Conservation (phyloP, 1,140 invertebrate species). For the Bombus sylvicola region DNA sequence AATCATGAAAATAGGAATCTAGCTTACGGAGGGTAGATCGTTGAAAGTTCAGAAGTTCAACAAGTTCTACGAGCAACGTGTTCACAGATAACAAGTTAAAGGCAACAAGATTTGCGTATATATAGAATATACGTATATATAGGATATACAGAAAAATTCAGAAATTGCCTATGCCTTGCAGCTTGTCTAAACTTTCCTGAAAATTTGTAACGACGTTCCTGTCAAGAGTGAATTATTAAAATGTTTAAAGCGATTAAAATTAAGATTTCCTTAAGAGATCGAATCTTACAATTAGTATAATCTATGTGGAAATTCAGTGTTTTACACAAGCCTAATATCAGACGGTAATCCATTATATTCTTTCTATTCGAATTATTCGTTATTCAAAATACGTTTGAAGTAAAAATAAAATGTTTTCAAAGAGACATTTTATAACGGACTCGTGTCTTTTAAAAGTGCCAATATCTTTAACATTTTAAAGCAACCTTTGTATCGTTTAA, state of each 20-base stretch:
- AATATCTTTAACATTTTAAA: too few relatives aligned
- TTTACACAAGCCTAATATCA: too few relatives aligned
- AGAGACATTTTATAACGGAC: too few relatives aligned
- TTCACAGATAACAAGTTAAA: slow-evolving; percentile 9
- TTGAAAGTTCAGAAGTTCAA: slow-evolving; percentile 3
- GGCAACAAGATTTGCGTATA: background rate
- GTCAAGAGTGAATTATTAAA: background rate
- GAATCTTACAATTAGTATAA: background rate
- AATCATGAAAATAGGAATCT: background rate
- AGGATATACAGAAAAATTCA: slow-evolving; percentile 11
- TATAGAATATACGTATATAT: too few relatives aligned
- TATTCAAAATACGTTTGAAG: background rate
- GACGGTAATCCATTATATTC: background rate
- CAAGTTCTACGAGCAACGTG: background rate
- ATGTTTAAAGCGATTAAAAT: background rate
- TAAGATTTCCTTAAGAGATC: background rate
- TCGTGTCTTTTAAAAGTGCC: too few relatives aligned
- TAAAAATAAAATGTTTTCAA: too few relatives aligned
- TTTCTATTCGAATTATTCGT: background rate
- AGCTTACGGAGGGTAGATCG: background rate
- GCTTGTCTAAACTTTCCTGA: background rate
- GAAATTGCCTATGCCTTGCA: background rate
- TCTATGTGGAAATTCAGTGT: background rate
- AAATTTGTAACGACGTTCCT: background rate
- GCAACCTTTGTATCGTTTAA: too few relatives aligned